These are phyloP conservation scores for Vollenhovia emeryi DNA, from an alignment of 1,140 invertebrate genomes.

Conservation along the genomic window DNA sequence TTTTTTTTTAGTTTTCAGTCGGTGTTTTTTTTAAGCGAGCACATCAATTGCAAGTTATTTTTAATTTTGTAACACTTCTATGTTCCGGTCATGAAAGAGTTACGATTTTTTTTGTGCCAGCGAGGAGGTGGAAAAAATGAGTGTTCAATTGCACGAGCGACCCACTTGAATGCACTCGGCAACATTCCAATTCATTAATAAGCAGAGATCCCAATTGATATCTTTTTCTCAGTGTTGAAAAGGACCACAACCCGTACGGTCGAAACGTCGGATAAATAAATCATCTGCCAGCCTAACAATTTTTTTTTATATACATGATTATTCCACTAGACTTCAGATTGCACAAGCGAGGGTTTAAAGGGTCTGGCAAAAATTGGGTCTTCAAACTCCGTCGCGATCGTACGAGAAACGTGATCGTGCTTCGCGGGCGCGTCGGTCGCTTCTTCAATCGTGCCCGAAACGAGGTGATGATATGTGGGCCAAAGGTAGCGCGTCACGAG, in stretches of 20 bases:
- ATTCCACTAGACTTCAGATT: neutral
- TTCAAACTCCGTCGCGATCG: neutral
- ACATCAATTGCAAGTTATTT: too few relatives aligned
- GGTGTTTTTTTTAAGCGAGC: too few relatives aligned
- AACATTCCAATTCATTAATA: neutral
- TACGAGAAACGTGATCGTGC: neutral
- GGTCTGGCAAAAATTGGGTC: neutral
- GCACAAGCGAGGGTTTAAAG: neutral
- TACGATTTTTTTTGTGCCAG: neutral
- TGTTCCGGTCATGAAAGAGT: too few relatives aligned
- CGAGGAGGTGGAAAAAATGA: neutral
- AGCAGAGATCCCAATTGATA: neutral
- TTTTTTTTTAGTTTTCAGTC: too few relatives aligned
- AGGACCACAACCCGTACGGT: too few relatives aligned
- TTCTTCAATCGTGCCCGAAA: conserved; percentile 21
- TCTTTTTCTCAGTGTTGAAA: neutral
- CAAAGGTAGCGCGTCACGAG: conserved; percentile 33
- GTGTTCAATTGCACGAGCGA: neutral
- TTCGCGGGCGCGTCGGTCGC: neutral
- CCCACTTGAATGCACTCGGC: neutral
- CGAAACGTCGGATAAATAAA: too few relatives aligned
- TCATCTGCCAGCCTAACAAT: too few relatives aligned
- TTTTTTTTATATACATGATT: too few relatives aligned
- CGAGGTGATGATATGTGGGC: conserved; percentile 47
- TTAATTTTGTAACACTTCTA: too few relatives aligned